Evolutionary conservation across 2,888 invertebrate species (phyloP).

Genomic region (Sericinus montela): DNA sequence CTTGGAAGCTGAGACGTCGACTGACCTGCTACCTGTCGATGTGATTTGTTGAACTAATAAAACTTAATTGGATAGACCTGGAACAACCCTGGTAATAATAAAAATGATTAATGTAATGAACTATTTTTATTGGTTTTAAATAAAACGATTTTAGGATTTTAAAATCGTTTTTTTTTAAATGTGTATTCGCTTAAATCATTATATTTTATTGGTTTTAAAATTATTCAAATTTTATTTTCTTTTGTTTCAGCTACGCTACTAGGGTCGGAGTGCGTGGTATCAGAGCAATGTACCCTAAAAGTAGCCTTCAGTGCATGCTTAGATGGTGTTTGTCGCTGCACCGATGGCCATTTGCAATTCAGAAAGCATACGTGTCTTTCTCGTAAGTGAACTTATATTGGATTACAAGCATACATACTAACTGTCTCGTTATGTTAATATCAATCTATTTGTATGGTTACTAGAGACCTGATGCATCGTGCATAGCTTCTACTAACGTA

Average conservation of each 20-base stretch:
- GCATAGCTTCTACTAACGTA: slow-evolving; percentile 22
- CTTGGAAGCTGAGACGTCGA: too few species aligned
- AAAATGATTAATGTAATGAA: too few species aligned
- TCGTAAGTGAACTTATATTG: slow-evolving; percentile 82
- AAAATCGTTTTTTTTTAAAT: too few species aligned
- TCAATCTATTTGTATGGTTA: slow-evolving; percentile 5
- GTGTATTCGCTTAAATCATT: too few species aligned
- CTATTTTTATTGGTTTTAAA: too few species aligned
- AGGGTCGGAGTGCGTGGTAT: slow-evolving; percentile 89
- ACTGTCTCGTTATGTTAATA: slow-evolving; percentile 12
- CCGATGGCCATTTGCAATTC: slow-evolving; percentile 91
- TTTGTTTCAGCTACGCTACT: slow-evolving; percentile 86
- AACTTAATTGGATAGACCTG: too few species aligned
- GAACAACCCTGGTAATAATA: too few species aligned
- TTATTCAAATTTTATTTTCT: slow-evolving; percentile 7
- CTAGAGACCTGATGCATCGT: not conserved
- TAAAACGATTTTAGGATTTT: too few species aligned
- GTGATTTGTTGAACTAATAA: too few species aligned
- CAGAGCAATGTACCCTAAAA: slow-evolving; percentile 92
- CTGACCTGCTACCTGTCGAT: too few species aligned
- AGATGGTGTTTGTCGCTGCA: slow-evolving; percentile 90
- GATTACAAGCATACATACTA: slow-evolving; percentile 12
- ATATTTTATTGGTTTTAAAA: too few species aligned
- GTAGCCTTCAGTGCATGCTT: slow-evolving; percentile 93
- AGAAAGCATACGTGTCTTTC: slow-evolving; percentile 93